These are phyloP conservation scores for Dyspetes luteomarginatus DNA, from an alignment of 2,888 invertebrate species.

Conservation along the genomic window DNA sequence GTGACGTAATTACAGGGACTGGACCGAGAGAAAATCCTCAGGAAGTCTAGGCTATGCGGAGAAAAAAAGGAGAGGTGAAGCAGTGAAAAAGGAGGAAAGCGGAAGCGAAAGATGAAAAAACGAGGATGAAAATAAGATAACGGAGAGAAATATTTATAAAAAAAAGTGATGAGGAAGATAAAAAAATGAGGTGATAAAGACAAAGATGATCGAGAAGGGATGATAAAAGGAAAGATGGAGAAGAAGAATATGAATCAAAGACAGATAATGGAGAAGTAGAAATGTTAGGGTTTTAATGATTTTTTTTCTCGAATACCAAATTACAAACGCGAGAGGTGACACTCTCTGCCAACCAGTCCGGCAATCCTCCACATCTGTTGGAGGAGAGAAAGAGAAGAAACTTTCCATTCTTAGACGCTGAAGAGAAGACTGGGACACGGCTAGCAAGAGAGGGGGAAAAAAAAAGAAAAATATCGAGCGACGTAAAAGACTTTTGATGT, in stretches of 20 bases:
- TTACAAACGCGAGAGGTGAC: slow-evolving; percentile 46
- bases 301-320: slow-evolving; percentile 1
- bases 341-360: slow-evolving; percentile 30
- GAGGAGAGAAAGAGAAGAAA: slow-evolving; percentile 61
- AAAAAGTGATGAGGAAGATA: too few relatives aligned
- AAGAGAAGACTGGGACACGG: slow-evolving; percentile 38
- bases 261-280: not conserved
- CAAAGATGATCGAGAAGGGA: not conserved
- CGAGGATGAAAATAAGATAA: not conserved
- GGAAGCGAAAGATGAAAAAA: not conserved
- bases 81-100: not conserved
- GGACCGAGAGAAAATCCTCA: not conserved
- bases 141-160: too few relatives aligned
- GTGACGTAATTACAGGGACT: slow-evolving; percentile 7
- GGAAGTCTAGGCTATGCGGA: not conserved
- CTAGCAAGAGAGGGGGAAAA: slow-evolving; percentile 43
- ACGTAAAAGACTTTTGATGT: slow-evolving; percentile 82
- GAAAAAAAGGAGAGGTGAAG: not conserved
- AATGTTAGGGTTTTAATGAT: not conserved
- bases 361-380: slow-evolving; percentile 12
- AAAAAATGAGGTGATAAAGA: not conserved
- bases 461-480: slow-evolving; percentile 72
- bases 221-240: not conserved
- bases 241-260: not conserved
- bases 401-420: slow-evolving; percentile 72